phyloP scores from a whole-genome alignment of 2,888 invertebrate genomes.

The Tiliacea citrago region DNA sequence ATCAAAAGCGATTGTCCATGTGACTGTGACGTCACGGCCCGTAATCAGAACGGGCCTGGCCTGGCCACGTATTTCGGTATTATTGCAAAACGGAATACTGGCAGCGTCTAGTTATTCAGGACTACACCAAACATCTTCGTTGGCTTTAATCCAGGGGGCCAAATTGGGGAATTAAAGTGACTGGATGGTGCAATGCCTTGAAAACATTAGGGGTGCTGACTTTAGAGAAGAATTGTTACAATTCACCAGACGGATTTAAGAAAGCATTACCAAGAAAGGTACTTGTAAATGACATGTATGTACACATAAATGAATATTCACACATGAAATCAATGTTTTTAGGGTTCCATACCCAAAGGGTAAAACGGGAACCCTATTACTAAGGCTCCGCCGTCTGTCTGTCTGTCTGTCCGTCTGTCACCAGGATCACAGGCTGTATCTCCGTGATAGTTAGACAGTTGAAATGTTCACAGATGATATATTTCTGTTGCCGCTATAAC shows the following conservation, averaged over 20 bases:
- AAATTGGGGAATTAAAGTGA: slow-evolving; percentile 61
- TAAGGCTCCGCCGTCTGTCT: no score
- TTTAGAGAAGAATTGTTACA: neutral
- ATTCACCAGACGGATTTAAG: neutral
- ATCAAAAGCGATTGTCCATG: slow-evolving; percentile 65
- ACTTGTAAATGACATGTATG: neutral
- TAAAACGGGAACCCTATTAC: no score
- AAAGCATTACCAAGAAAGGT: neutral
- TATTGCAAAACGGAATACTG: slow-evolving; percentile 79
- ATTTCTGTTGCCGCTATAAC: no score
- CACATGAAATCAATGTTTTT: no score
- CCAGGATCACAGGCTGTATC: no score
- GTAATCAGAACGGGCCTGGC: slow-evolving; percentile 67
- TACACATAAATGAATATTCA: neutral
- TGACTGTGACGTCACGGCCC: slow-evolving; percentile 43
- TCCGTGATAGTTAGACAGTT: no score
- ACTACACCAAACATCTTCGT: slow-evolving; percentile 87
- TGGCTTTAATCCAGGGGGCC: slow-evolving; percentile 87
- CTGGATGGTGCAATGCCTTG: slow-evolving; percentile 65
- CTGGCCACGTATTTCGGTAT: slow-evolving; percentile 76
- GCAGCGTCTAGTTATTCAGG: slow-evolving; percentile 84
- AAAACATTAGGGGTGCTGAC: neutral
- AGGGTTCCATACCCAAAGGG: no score
- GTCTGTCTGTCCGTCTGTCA: no score
- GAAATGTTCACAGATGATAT: no score